Evolutionary conservation across 2,113 vertebrate genomes (phyloP), one percentile per base, ranked within the genome.

Genomic region (Ameiurus melas): DNA sequence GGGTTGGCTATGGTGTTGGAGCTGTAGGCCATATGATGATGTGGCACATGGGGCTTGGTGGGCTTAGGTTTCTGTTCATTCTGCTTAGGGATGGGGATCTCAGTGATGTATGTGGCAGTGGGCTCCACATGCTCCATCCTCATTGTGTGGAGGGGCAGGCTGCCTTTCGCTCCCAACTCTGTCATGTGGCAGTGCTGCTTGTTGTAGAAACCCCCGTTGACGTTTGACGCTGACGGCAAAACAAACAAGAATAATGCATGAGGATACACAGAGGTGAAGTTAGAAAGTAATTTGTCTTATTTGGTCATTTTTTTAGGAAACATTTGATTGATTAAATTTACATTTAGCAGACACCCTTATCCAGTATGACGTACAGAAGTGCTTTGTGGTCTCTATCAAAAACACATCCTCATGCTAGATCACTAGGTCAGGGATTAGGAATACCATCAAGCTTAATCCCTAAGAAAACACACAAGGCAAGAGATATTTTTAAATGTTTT

Each of bases 201-300:
- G 91, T 92, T 95, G 94, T 98, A 99, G 94, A 98, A 95, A 92
- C 99, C 98, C 0, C 98, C 97, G 0, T 96, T 98, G 91, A 96
- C 97, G 92, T 99, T 99, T 93, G 98, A 97, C 19, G 98, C 98
- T 99, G 36, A 66, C 86, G 1, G 86, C 36, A 80, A 73, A 39
- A 87, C 78, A 86, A 51, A 93, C 33, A 88, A 58, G 87, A 87
- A 92, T 9, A 87, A 64, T 90, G 2, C 87, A 58, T 84, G 66
- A 89, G 73, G 17, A 90, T 19, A 79, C n/a, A 58, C n/a, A 20
- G 51, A 78, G 30, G 30, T 85, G 47, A 14, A 57, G 30, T 8
- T 39, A 79, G 4, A 12, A 27, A 85, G n/a, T 55, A 75, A 83
- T 83, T 86, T 83, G 39, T 66, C 66, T 79, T 33, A 81, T 62